Conservation (phyloP, 1,140 invertebrate genomes). For the Calephelis virginiensis region DNA sequence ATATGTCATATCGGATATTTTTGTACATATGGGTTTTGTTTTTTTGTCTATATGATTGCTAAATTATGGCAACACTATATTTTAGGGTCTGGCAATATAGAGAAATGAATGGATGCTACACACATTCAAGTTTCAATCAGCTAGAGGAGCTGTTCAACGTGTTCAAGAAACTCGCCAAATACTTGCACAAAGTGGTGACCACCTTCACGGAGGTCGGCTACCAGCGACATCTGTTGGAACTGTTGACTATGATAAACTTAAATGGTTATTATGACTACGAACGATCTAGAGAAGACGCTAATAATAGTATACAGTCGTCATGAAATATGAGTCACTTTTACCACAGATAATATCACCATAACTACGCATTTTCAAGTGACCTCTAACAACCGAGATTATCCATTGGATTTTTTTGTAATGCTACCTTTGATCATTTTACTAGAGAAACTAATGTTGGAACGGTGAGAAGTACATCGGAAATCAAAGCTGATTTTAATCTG, state of each 20-base stretch:
- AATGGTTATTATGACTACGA: conserved; percentile 71
- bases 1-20: no score
- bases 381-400: no score
- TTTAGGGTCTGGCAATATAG: conserved; percentile 71
- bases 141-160: conserved; percentile 65
- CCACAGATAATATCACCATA: background rate
- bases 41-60: no score
- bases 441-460: no score
- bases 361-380: no score
- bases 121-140: conserved; percentile 60
- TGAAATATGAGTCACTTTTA: background rate
- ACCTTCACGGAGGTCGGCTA: conserved; percentile 72
- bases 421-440: no score
- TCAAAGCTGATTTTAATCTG: no score
- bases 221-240: conserved; percentile 68
- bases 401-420: no score
- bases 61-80: conserved; percentile 8
- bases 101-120: conserved; percentile 56
- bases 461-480: no score
- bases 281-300: conserved; percentile 45
- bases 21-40: no score
- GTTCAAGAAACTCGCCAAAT: conserved; percentile 70
- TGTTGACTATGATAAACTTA: conserved; percentile 69
- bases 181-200: conserved; percentile 68
- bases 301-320: conserved; percentile 38